phyloP scores from a whole-genome alignment of 92 coral and sea anemone species.

The Epizoanthus illoricatus region DNA sequence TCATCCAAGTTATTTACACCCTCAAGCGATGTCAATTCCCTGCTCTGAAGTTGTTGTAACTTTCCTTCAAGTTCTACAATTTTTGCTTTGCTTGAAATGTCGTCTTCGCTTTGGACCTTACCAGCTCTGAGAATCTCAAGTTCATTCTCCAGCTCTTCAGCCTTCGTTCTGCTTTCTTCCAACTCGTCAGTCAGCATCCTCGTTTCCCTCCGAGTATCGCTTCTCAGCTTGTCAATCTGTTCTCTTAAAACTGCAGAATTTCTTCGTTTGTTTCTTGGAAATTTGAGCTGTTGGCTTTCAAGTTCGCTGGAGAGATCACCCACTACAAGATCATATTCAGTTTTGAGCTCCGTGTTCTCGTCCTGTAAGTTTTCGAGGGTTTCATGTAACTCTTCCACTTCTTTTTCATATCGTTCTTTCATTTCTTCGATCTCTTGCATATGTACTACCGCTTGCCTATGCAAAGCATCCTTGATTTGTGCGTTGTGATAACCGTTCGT shows the following conservation, averaged over 20 bases:
- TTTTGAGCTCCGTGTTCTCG: slow-evolving; percentile 80
- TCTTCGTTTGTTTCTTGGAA: slow-evolving; percentile 31
- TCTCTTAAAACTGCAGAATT: slow-evolving; percentile 54
- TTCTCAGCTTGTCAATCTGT: slow-evolving; percentile 63
- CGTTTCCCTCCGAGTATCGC: slow-evolving; percentile 49
- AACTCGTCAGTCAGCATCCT: slow-evolving; percentile 61
- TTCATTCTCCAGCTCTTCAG: slow-evolving; percentile 49
- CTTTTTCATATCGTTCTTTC: slow-evolving; percentile 64
- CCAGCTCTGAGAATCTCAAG: slow-evolving; percentile 41
- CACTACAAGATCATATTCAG: slow-evolving; percentile 86
- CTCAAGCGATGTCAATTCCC: slow-evolving; percentile 22
- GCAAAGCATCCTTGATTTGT: slow-evolving; percentile 39
- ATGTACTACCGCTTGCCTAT: slow-evolving; percentile 39
- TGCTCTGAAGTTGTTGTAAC: slow-evolving; percentile 11
- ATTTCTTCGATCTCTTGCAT: slow-evolving; percentile 64
- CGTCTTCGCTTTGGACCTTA: slow-evolving; percentile 15
- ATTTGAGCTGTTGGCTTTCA: slow-evolving; percentile 57
- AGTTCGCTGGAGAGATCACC: slow-evolving; percentile 74
- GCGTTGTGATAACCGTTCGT: slow-evolving; percentile 55
- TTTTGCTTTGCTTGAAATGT: slow-evolving; percentile 44
- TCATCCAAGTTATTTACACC: slow-evolving; percentile 40
- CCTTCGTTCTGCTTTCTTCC: slow-evolving; percentile 59
- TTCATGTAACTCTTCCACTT: slow-evolving; percentile 75
- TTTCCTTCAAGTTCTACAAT: slow-evolving; percentile 49
- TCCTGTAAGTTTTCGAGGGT: slow-evolving; percentile 72